Percentiles rank a stretch among this genome's conserved stretches.
Evolutionary conservation across 2,113 vertebrate species (phyloP).

Genomic region (Catharus minimus): DNA sequence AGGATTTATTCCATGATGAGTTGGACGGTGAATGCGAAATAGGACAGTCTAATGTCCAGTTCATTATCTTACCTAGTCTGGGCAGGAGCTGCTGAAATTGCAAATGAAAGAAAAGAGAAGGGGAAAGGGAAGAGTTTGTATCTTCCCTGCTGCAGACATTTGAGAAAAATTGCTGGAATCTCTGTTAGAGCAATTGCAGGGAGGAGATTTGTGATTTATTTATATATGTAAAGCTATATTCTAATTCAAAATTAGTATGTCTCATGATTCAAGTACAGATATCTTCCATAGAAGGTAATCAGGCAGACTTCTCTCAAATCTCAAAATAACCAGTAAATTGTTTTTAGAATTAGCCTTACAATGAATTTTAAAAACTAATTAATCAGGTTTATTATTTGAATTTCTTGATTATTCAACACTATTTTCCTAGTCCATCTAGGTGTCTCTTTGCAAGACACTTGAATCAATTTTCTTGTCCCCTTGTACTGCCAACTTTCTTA

Average conservation of each 20-base stretch:
- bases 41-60: not conserved
- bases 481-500: not conserved
- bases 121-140: not conserved
- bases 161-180: not conserved
- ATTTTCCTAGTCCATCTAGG: not conserved
- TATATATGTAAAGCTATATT: not conserved
- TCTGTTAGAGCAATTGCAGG: not conserved
- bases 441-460: not conserved
- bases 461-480: not conserved
- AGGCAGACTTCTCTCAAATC: not conserved
- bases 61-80: not conserved
- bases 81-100: not conserved
- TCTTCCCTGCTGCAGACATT: not conserved
- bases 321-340: not conserved
- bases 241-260: not conserved
- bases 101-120: not conserved
- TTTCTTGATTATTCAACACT: not conserved
- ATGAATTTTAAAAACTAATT: not conserved
- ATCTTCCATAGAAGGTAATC: not conserved
- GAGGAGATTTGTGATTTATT: not conserved
- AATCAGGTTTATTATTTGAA: not conserved
- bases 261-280: not conserved
- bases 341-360: not conserved
- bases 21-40: not conserved
- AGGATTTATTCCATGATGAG: not conserved